Conservation (phyloP, 2,888 invertebrate species). For the Nowickia ferox region DNA sequence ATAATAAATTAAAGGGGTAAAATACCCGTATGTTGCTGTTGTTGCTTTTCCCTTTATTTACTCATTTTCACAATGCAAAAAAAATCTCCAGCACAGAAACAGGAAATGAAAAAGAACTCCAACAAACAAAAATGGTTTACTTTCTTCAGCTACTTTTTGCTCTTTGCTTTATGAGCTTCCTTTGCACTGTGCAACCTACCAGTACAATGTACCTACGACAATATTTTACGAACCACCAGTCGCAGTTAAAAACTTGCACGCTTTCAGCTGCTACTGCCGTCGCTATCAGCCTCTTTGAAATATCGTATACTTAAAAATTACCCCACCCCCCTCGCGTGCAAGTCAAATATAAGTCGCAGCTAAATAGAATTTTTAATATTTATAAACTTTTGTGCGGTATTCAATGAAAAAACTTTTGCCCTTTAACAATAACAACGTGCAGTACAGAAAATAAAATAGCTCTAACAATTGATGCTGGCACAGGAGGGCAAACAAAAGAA, state of each 20-base stretch:
- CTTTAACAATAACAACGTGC: slow-evolving; percentile 17
- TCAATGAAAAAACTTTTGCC: slow-evolving; percentile 8
- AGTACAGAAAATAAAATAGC: too few relatives aligned
- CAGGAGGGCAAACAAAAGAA: too few relatives aligned
- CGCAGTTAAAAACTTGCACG: not conserved
- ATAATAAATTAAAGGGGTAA: not conserved
- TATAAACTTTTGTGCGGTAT: not conserved
- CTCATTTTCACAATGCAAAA: not conserved
- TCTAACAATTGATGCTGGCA: too few relatives aligned
- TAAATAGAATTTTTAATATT: slow-evolving; percentile 15
- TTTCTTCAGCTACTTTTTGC: slow-evolving; percentile 14
- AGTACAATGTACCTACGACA: slow-evolving; percentile 49
- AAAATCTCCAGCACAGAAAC: not conserved
- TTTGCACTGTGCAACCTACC: not conserved
- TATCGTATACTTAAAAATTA: slow-evolving; percentile 19
- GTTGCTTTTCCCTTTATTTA: not conserved
- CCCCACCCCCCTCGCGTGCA: slow-evolving; percentile 31
- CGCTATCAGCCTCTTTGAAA: not conserved
- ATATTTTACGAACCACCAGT: slow-evolving; percentile 24
- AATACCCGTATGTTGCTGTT: not conserved
- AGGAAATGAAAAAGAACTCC: slow-evolving; percentile 11
- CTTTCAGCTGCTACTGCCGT: not conserved
- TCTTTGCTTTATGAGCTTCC: not conserved
- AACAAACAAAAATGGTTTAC: slow-evolving; percentile 11
- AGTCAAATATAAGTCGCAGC: slow-evolving; percentile 21